phyloP scores from a whole-genome alignment of 2,888 invertebrate genomes.

The Epistrophella euchroma region DNA sequence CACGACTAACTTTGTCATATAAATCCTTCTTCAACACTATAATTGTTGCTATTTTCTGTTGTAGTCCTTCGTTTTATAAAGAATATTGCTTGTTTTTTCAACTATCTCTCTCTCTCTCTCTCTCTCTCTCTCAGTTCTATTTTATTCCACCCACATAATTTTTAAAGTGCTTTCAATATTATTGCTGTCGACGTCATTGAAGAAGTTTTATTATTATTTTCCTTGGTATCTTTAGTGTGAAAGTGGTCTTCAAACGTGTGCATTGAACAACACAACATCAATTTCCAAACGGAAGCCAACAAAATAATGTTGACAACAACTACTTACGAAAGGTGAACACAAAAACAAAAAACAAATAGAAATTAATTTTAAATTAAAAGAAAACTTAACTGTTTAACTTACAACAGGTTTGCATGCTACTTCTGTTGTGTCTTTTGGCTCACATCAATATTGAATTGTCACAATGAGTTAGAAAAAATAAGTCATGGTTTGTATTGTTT shows the following conservation, averaged over 20 bases:
- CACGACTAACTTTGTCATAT: constrained; percentile 26
- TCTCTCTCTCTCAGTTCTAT: not conserved
- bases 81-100: not conserved
- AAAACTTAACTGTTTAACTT: constrained; percentile 10
- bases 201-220: constrained; percentile 2
- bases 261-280: constrained; percentile 28
- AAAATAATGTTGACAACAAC: constrained; percentile 62
- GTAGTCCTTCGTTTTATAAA: constrained; percentile 6
- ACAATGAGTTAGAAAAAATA: not conserved
- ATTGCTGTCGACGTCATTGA: constrained; percentile 10
- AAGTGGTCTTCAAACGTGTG: constrained; percentile 46
- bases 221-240: constrained; percentile 5
- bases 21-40: not conserved
- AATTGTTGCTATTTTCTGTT: not conserved
- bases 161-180: not conserved
- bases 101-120: too few species aligned
- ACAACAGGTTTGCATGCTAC: constrained; percentile 17
- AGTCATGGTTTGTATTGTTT: not conserved
- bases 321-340: constrained; percentile 66
- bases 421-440: constrained; percentile 4
- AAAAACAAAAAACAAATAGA: constrained; percentile 1
- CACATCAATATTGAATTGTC: not conserved
- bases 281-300: constrained; percentile 45
- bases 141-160: not conserved
- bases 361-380: constrained; percentile 2